phyloP scores from a whole-genome alignment of 2,797 vertebrate species.

The Sternarchorhynchus goeldii region DNA sequence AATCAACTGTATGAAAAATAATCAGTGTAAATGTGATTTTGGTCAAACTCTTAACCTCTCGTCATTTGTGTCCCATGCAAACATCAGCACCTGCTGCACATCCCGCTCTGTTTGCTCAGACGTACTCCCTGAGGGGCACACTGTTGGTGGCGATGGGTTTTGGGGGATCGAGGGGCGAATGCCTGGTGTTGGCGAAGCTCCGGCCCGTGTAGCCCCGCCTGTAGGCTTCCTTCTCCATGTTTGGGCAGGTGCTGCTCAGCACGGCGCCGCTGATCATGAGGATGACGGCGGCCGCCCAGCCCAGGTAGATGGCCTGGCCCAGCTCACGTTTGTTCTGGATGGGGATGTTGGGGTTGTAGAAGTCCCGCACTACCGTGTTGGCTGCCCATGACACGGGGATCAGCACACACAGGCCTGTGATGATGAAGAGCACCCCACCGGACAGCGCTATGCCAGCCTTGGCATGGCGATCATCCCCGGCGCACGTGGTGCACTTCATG shows the following conservation, averaged over 20 bases:
- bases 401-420: constrained; percentile 79
- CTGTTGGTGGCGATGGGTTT: constrained; percentile 72
- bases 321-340: constrained; percentile 77
- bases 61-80: neutral
- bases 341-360: constrained; percentile 81
- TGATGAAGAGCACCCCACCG: constrained; percentile 78
- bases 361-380: constrained; percentile 79
- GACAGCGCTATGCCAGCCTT: constrained; percentile 79
- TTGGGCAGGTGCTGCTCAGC: constrained; percentile 79
- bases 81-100: neutral
- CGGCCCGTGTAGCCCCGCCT: constrained; percentile 73
- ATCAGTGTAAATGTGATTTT: too few species aligned
- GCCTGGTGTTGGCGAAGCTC: constrained; percentile 73
- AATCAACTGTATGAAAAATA: too few species aligned
- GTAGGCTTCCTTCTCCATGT: constrained; percentile 71
- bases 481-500: constrained; percentile 85
- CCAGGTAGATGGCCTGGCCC: constrained; percentile 82
- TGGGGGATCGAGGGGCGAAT: constrained; percentile 63
- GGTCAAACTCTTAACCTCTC: neutral
- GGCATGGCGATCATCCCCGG: constrained; percentile 77
- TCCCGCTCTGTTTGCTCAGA: constrained; percentile 58
- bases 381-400: constrained; percentile 82
- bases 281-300: constrained; percentile 77
- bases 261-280: constrained; percentile 80
- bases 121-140: constrained; percentile 79